Evolutionary conservation across 1,140 invertebrate genomes (phyloP).

Genomic region (Leptonema lineaticorne): DNA sequence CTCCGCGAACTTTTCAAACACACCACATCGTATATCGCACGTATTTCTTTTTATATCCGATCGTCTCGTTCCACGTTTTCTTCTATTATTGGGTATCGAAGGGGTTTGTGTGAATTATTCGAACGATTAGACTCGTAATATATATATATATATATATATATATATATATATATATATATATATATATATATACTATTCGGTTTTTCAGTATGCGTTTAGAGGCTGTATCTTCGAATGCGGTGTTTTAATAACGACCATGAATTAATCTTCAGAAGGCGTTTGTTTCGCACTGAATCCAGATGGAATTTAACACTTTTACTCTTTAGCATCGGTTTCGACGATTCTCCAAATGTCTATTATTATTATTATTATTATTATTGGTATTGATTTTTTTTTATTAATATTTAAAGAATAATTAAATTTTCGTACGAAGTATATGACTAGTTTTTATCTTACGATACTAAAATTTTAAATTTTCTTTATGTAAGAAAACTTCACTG

Average conservation of each 20-base stretch:
- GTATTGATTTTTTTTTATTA: no score
- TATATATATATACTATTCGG: neutral
- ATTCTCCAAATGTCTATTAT: neutral
- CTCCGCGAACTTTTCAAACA: no score
- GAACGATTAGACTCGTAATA: constrained; percentile 3
- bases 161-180: no score
- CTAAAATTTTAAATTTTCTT: no score
- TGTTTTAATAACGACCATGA: constrained; percentile 24
- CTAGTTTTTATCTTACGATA: no score
- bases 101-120: constrained; percentile 4
- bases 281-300: neutral
- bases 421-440: no score
- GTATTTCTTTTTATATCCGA: neutral
- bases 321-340: neutral
- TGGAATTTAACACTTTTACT: constrained; percentile 18
- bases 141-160: no score
- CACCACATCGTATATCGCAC: no score
- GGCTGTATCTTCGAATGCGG: constrained; percentile 10
- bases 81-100: constrained; percentile 7
- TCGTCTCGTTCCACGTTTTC: neutral
- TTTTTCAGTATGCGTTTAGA: neutral
- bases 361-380: no score
- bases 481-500: no score
- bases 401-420: no score
- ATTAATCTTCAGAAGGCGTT: constrained; percentile 24